Evolutionary conservation across 2,797 vertebrate species (phyloP).

Genomic region (Pyrrhura leucotis): DNA sequence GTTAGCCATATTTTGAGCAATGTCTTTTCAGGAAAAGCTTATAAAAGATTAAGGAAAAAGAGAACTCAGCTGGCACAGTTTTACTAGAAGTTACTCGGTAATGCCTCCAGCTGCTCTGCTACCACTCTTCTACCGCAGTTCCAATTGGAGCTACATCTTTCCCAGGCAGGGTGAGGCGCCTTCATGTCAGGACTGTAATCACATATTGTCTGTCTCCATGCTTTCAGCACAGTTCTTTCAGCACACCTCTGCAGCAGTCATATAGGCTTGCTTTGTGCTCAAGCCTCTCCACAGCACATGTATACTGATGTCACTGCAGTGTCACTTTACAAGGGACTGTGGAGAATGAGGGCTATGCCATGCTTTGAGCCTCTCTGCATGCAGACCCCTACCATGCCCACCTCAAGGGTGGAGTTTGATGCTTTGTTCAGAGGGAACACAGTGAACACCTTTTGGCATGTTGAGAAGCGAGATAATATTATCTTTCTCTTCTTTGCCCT

Average conservation of each 20-base stretch:
- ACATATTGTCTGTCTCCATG: background rate
- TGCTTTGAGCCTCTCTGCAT: background rate
- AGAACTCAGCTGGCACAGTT: background rate
- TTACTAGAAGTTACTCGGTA: background rate
- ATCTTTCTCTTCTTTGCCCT: background rate
- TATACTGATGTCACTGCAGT: background rate
- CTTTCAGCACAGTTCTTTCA: background rate
- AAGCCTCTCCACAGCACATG: background rate
- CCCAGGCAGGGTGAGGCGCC: background rate
- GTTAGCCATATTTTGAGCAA: background rate
- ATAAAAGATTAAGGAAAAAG: background rate
- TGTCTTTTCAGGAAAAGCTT: conserved; percentile 7
- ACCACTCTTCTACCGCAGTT: background rate
- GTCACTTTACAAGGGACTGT: background rate
- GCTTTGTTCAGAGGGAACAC: background rate
- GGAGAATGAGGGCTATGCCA: background rate
- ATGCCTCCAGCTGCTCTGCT: background rate
- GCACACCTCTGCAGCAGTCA: background rate
- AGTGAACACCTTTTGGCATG: background rate
- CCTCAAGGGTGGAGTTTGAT: background rate
- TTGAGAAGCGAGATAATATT: background rate
- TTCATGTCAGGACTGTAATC: background rate
- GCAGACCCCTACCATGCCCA: background rate
- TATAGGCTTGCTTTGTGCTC: background rate
- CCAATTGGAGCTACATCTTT: background rate